Evolutionary conservation across 2,113 vertebrate genomes (phyloP).

Genomic region (Sturnus vulgaris): DNA sequence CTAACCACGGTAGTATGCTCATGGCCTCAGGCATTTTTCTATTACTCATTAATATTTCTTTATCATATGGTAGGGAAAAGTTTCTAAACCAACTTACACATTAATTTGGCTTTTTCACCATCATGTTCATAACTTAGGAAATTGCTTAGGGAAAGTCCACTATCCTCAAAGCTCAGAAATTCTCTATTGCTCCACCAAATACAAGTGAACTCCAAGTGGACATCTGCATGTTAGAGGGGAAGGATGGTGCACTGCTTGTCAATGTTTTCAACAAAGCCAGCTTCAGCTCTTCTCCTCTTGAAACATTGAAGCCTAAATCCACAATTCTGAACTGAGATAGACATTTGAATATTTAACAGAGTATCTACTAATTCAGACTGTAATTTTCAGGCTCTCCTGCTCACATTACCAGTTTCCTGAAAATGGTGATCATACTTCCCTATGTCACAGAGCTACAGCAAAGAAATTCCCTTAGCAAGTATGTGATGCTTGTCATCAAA

Average conservation of each 20-base stretch:
- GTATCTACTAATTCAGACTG: neutral
- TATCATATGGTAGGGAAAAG: neutral
- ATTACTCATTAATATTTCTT: neutral
- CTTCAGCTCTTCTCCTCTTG: neutral
- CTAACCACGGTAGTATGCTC: neutral
- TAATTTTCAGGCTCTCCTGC: neutral
- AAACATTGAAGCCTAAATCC: neutral
- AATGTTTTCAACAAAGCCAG: neutral
- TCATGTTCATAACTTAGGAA: neutral
- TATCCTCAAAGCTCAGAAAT: neutral
- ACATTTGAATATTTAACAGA: neutral
- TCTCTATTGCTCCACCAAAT: neutral
- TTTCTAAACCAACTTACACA: neutral
- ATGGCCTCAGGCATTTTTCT: neutral
- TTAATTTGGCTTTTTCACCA: neutral
- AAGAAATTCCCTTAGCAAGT: neutral
- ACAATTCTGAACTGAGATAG: neutral
- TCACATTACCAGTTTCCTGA: neutral
- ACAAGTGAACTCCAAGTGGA: neutral
- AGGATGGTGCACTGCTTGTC: neutral
- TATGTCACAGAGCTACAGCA: neutral
- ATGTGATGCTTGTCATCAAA: neutral
- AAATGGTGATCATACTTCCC: neutral
- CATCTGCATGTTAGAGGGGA: neutral
- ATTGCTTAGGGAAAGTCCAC: neutral